Conservation (phyloP, 2,797 vertebrate genomes). For the Erpetoichthys calabaricus region DNA sequence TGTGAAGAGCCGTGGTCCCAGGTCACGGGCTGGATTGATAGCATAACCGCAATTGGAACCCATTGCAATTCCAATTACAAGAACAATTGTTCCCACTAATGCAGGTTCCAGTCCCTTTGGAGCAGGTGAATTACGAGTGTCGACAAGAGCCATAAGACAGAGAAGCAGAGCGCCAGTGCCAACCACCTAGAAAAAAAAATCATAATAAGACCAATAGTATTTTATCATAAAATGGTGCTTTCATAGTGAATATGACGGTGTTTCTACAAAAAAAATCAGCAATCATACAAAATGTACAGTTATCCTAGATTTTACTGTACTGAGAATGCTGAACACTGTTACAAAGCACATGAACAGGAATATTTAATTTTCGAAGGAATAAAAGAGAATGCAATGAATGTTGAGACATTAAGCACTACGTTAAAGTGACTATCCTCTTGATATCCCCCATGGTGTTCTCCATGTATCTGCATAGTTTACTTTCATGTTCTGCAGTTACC, state of each 20-base stretch:
- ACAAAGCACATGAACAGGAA: too few relatives aligned
- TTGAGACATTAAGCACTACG: too few relatives aligned
- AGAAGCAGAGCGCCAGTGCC: slow-evolving; percentile 48
- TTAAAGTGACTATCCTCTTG: too few relatives aligned
- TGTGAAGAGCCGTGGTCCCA: slow-evolving; percentile 50
- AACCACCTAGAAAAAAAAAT: slow-evolving; percentile 34
- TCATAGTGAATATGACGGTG: neutral
- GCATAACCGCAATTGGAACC: slow-evolving; percentile 59
- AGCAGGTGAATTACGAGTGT: slow-evolving; percentile 31
- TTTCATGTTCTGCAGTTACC: too few relatives aligned
- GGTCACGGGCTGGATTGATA: slow-evolving; percentile 55
- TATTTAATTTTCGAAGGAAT: too few relatives aligned
- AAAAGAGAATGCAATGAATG: too few relatives aligned
- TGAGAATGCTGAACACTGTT: neutral
- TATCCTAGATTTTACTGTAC: too few relatives aligned
- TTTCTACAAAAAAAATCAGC: too few relatives aligned
- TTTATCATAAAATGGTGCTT: neutral
- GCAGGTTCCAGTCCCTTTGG: slow-evolving; percentile 40
- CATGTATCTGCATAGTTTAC: too few relatives aligned
- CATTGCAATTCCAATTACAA: slow-evolving; percentile 54
- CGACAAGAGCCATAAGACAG: slow-evolving; percentile 50
- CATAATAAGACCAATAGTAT: too few relatives aligned
- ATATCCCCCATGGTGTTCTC: too few relatives aligned
- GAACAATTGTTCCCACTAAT: slow-evolving; percentile 39
- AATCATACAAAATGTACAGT: too few relatives aligned